Conservation (phyloP, 2,888 invertebrate species). For the Ormyrus nitidulus region DNA sequence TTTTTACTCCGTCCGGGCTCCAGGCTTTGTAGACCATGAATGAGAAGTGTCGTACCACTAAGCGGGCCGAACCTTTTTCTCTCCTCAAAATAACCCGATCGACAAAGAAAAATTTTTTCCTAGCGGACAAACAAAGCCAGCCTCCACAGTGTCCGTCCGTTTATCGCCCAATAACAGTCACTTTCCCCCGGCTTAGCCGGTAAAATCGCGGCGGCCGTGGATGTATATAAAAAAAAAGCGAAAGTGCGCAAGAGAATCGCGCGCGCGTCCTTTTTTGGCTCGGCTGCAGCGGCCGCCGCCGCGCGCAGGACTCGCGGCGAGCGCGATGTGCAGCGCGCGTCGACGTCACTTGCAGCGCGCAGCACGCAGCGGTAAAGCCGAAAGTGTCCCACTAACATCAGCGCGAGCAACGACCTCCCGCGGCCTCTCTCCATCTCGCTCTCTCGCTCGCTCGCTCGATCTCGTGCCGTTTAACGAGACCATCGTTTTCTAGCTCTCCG, state of each 20-base stretch:
- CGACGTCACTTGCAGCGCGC: too few species aligned
- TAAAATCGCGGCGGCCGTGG: not conserved
- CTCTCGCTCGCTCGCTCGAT: not conserved
- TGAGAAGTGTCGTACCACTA: not conserved
- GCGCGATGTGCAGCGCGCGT: too few species aligned
- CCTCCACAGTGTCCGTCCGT: too few species aligned
- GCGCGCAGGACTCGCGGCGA: constrained; percentile 14
- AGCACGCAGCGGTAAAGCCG: constrained; percentile 58
- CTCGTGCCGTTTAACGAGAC: constrained; percentile 13
- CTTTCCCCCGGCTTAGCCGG: too few species aligned
- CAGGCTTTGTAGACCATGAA: constrained; percentile 9
- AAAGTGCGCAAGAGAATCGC: constrained; percentile 8
- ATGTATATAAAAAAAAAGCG: constrained; percentile 10
- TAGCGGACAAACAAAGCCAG: too few species aligned
- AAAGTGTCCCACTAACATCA: constrained; percentile 69
- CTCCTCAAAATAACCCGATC: too few species aligned
- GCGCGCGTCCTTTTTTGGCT: constrained; percentile 46
- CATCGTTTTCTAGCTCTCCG: constrained; percentile 1
- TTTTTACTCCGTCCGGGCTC: not conserved
- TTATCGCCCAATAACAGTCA: too few species aligned
- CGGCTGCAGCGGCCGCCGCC: not conserved
- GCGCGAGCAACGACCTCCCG: constrained; percentile 69
- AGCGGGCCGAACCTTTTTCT: too few species aligned
- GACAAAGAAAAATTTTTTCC: too few species aligned
- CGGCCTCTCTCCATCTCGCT: constrained; percentile 16